Evolutionary conservation across 2,888 invertebrate species (phyloP), one percentile per base, ranked within the genome.

Genomic region (Tenodera sinensis): DNA sequence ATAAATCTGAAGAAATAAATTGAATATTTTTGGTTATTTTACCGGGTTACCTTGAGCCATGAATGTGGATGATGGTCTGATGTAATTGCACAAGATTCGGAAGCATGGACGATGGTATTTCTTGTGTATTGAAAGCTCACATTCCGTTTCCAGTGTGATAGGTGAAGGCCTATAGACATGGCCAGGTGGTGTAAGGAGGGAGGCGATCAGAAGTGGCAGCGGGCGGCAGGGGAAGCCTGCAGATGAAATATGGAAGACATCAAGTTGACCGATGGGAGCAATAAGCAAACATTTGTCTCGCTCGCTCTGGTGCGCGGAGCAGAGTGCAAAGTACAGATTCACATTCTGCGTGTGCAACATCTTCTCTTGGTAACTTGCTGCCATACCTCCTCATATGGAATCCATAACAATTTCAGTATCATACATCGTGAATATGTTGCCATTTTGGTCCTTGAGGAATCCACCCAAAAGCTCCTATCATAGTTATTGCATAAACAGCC

Each of bases 251-350:
- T 86, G 86, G 86, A 71, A 30, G 81, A 28, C 86, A 86, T 86
- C 86, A 86, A 86, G 54, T 71, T 86, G 86, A 86, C 20, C 86
- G 86, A 86, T 86, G 86, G 28, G 86, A 86, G 86, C 86, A 86
- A 86, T 81, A 81, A 71, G 81, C 47, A 28, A 28, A 71, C 86
- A 86, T 86, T 86, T 86, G 86, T 86, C 86, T 86, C 85, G 27
- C 54, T 42, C 42, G 9, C 12, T 42, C 42, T 42, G 42, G 42
- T 42, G 42, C 42, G 42, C 85, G n/a, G 47, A 15, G 27, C 15
- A 83, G 54, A 4, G 27, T 83, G 83, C 83, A 83, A 83, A 83
- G 83, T 27, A 83, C 83, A 83, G 27, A 83, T 83, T 83, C 83
- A 83, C 83, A 83, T 83, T 83, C 28, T 83, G 27, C 83, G 54